A percentile compares a stretch with the other conserved stretches of the same genome.
phyloP scores from a whole-genome alignment of 2,797 vertebrate species.

The Myotis planiceps region DNA sequence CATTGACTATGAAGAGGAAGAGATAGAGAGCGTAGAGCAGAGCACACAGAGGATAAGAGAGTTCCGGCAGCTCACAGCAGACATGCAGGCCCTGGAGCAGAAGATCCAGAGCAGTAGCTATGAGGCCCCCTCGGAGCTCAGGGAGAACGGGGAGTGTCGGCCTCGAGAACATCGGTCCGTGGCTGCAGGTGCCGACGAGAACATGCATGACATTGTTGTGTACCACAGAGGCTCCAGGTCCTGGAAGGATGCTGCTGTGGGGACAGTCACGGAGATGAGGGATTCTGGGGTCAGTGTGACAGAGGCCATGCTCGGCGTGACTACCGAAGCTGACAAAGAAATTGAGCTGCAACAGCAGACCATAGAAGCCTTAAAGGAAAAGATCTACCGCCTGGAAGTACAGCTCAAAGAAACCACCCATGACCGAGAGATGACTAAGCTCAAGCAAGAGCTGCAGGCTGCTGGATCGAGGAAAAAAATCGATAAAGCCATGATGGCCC shows the following conservation, averaged over 20 bases:
- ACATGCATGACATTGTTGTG: constrained; percentile 89
- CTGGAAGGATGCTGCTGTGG: constrained; percentile 88
- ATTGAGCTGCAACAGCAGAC: constrained; percentile 97
- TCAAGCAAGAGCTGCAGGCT: constrained; percentile 95
- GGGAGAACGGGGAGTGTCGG: constrained; percentile 61
- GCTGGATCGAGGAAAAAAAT: constrained; percentile 93
- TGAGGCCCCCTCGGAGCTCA: constrained; percentile 76
- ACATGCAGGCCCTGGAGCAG: constrained; percentile 95
- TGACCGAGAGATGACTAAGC: constrained; percentile 96
- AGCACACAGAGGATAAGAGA: constrained; percentile 92
- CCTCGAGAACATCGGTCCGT: constrained; percentile 88
- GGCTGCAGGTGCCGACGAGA: constrained; percentile 92
- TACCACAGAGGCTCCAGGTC: constrained; percentile 82
- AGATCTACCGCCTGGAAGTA: constrained; percentile 96
- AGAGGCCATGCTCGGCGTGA: constrained; percentile 94
- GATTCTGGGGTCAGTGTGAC: constrained; percentile 91
- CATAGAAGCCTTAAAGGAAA: constrained; percentile 95
- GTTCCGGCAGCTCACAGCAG: constrained; percentile 94
- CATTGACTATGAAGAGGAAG: constrained; percentile 92
- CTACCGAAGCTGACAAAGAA: constrained; percentile 93
- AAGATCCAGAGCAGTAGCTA: constrained; percentile 90
- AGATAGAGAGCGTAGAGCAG: constrained; percentile 91
- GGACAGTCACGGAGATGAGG: constrained; percentile 86
- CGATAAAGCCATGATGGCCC: constrained; percentile 92
- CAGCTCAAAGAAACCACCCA: constrained; percentile 96